A percentile compares a stretch with the other conserved stretches of the same genome.
phyloP scores from a whole-genome alignment of 2,113 vertebrate genomes.

The Aldabrachelys gigantea region DNA sequence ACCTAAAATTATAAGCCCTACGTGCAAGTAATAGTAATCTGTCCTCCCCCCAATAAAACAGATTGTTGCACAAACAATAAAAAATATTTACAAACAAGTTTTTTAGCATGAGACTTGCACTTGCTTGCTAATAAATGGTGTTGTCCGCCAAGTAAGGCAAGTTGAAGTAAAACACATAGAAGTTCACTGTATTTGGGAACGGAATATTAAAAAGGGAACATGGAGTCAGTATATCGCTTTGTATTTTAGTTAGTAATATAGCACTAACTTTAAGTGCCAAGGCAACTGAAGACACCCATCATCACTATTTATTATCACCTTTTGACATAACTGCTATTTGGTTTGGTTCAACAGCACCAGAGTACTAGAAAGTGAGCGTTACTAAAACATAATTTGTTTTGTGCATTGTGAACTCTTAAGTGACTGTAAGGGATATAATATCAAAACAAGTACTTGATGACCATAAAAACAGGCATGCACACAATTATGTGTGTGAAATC shows the following conservation, averaged over 20 bases:
- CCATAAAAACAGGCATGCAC: background rate
- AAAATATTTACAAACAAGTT: background rate
- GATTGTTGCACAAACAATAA: background rate
- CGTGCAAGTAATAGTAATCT: background rate
- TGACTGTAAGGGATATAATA: background rate
- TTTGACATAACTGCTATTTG: background rate
- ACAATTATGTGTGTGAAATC: background rate
- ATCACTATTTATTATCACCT: background rate
- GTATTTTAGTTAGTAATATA: background rate
- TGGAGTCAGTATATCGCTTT: background rate
- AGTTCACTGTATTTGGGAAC: constrained; percentile 1
- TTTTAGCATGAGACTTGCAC: background rate
- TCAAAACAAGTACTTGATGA: background rate
- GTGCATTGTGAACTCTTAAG: background rate
- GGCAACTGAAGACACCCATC: background rate
- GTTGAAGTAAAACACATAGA: background rate
- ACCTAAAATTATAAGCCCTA: background rate
- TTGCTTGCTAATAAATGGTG: background rate
- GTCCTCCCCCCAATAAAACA: background rate
- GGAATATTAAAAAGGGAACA: background rate
- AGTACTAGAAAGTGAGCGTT: background rate
- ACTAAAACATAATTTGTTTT: background rate
- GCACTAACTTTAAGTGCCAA: background rate
- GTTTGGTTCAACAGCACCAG: background rate
- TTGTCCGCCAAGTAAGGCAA: background rate